phyloP scores from a whole-genome alignment of 2,888 invertebrate genomes.

The Ecdyonurus torrentis region DNA sequence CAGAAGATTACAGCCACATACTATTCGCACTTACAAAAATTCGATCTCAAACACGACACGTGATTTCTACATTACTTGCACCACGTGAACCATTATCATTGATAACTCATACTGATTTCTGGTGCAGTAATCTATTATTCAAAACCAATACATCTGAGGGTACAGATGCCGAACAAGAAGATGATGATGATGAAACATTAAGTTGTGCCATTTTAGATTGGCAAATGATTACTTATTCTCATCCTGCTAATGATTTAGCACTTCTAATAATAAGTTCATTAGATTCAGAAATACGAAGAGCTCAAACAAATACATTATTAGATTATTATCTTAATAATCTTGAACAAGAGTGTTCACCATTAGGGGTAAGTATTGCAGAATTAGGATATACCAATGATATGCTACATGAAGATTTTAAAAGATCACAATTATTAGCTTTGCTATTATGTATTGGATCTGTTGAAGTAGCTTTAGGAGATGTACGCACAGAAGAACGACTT shows the following conservation, averaged over 20 bases:
- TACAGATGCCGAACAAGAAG: slow-evolving; percentile 20
- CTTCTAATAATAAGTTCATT: slow-evolving; percentile 50
- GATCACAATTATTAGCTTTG: slow-evolving; percentile 55
- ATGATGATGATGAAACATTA: slow-evolving; percentile 24
- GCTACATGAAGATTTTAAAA: slow-evolving; percentile 36
- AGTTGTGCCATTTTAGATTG: slow-evolving; percentile 60
- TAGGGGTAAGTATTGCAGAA: slow-evolving; percentile 10
- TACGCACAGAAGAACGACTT: slow-evolving; percentile 54
- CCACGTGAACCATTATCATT: slow-evolving; percentile 45
- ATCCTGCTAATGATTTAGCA: slow-evolving; percentile 63
- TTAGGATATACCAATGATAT: slow-evolving; percentile 31
- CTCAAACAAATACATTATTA: slow-evolving; percentile 38
- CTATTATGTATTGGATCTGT: slow-evolving; percentile 64
- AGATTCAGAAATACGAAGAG: slow-evolving; percentile 48
- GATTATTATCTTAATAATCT: slow-evolving; percentile 44
- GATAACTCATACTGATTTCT: slow-evolving; percentile 68
- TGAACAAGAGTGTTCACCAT: slow-evolving; percentile 15
- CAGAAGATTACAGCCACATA: slow-evolving; percentile 16
- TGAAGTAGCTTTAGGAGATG: slow-evolving; percentile 61
- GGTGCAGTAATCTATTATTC: slow-evolving; percentile 65
- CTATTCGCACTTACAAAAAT: slow-evolving; percentile 39
- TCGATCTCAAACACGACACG: slow-evolving; percentile 48
- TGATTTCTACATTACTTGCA: slow-evolving; percentile 50
- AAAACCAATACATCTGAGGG: slow-evolving; percentile 30
- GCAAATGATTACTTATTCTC: slow-evolving; percentile 53